Evolutionary conservation across 64 coral and sea anemone genomes (phyloP), one percentile per base, ranked within the genome.

Genomic region (Actinia tenebrosa): DNA sequence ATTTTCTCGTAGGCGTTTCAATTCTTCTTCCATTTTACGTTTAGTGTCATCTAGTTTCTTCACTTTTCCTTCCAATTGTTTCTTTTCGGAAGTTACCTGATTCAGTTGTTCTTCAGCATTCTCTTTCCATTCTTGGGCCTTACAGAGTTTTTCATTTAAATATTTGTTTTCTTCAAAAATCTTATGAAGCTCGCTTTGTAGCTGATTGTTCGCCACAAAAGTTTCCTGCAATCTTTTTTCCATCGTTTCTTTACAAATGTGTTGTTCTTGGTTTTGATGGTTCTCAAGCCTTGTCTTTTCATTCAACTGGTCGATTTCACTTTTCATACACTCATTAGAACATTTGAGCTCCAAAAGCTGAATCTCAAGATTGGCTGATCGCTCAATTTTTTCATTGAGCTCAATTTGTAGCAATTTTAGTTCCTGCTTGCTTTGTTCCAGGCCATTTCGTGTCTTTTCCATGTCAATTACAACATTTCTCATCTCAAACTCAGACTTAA

Each of bases 331-430:
- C 26, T 97, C 91, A 86, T 89, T 93, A 26, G 89, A 85, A 84
- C 94, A 97, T 75, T 84, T 75, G 59, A 97, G 77, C 60, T 97
- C 94, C 91, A 97, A 88, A 64, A 97, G 87, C 44, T 89, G 94
- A 64, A 97, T 93, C 86, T 97, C 91, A 9, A 97, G 79, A 78
- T 87, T 97, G 56, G 94, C 88, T 69, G 88, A 81, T 78, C 83
- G 82, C 84, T 93, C 94, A 8, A 97, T 93, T 60, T 93, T 97
- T 14, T 97, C 94, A 87, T 93, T 90, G 22, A 97, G 81, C 44
- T 97, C 89, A 53, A 60, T 53, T 62, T 80, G 91, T 60, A 97
- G 61, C 56, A 89, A 58, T 64, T 90, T 89, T 68, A 88, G 87
- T 8, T 97, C 94, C 19, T 83, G 89, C 79, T 97, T 91, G 64